Base-by-base conservation (phyloP, 2,797 vertebrate species). In the Triplophysa yarkandensis region DNA sequence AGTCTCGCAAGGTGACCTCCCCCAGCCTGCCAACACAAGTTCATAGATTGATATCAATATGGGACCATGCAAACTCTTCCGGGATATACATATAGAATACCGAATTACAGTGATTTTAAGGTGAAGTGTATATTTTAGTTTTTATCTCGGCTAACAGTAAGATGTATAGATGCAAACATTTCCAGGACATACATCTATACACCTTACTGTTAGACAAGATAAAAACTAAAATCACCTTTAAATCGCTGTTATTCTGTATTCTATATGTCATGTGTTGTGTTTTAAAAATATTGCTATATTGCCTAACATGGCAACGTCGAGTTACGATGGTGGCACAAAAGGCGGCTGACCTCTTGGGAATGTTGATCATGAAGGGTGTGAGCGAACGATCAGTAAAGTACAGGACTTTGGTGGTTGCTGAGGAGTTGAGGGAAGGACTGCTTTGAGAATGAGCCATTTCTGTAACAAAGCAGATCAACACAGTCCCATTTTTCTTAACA, bases 331-430 rank as follows among this genome's bases (percentile, higher is more conserved):
- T 54, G 50, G 13, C 50, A 54, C 50, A 54, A 1, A 48, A 28
- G 11, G 25, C 4, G n/a, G 68, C 90, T 88, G 71, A 98, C 97
- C 95, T 98, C 90, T 98, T 99, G 74, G 94, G 92, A 88, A 99
- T 96, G 83, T 88, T 95, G 87, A 98, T 94, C 96, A 98, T 96
- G 85, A 96, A 98, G 78, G 97, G 97, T 0, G 95, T 98, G 76
- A 95, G 91, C 6, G 95, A 98, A 77, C 94, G 95, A 83, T 96
- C 96, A 16, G 95, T 97, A 85, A 98, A 99, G 87, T 99, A 99
- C 39, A 99, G 94, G 86, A 98, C 95, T 94, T 98, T 99, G 79
- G 97, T 98, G 79, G 90, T 95, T 81, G 91, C 84, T 80, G 92
- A 89, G 71, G 86, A 87, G 83, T 87, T 91, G 83, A 93, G 89